Percentiles rank a stretch among this genome's conserved stretches.
Evolutionary conservation across 2,797 vertebrate genomes (phyloP).

Genomic region (Kryptolebias ocellatus): DNA sequence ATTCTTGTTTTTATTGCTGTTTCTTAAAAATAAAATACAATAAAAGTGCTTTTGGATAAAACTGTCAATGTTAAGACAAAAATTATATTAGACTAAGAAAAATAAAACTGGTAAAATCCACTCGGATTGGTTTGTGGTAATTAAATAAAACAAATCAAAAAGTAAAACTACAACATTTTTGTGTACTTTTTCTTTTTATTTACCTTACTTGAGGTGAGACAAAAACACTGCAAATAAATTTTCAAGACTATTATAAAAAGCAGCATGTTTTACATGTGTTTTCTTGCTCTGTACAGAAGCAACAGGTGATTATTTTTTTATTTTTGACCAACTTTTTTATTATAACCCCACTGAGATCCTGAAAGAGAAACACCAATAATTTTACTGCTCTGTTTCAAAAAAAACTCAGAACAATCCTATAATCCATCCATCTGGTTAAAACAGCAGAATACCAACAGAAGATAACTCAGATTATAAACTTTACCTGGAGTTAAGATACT

Average conservation of each 20-base stretch:
- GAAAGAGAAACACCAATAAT: conserved; percentile 11
- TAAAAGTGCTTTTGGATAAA: background rate
- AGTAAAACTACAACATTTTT: background rate
- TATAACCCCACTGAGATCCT: conserved; percentile 9
- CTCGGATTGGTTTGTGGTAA: background rate
- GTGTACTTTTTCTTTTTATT: background rate
- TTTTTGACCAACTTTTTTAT: conserved; percentile 2
- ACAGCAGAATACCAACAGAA: conserved; percentile 53
- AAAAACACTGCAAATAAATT: conserved; percentile 9
- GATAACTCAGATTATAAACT: conserved; percentile 52
- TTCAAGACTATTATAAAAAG: background rate
- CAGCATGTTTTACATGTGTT: background rate
- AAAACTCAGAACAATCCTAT: conserved; percentile 40
- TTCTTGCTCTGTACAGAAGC: background rate
- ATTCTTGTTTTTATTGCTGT: background rate
- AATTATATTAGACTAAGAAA: background rate
- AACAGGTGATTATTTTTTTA: background rate
- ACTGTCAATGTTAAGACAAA: background rate
- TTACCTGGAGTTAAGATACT: conserved; percentile 37
- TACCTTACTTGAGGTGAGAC: background rate
- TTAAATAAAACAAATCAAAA: background rate
- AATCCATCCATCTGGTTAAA: conserved; percentile 53
- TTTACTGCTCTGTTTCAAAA: background rate
- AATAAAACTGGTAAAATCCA: background rate
- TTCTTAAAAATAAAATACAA: too few relatives aligned